Base-by-base conservation (phyloP, 2,888 invertebrate genomes). In the Nemotelus pantherinus region DNA sequence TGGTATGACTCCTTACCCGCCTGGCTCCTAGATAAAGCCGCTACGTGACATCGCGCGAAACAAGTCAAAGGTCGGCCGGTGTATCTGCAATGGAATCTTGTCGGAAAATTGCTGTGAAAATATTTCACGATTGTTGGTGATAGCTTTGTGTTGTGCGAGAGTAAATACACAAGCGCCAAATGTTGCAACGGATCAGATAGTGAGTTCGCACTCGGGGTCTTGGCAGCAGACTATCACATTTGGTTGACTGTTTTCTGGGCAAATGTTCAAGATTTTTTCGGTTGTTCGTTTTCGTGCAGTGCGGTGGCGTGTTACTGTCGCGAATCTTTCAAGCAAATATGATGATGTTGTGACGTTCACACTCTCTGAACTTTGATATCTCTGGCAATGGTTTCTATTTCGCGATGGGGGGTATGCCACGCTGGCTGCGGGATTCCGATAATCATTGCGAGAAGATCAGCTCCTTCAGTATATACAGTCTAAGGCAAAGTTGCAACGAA, bases 11-110 rank as follows among this genome's bases (percentile, higher is more conserved):
- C 63, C 25, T 25, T 25, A 25, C 1, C 25, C 25, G 25, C 25
- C 63, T 63, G 50, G 50, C 68, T 68, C 41, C 68, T 68, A 10
- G 50, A 39, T 10, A 53, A 68, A n/a, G 39, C 50, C 47, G 44
- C 68, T 48, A 68, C 68, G 68, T 68, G 68, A 68, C 68, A 68
- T 68, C 68, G 68, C 68, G 50, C 68, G 39, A 68, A 68, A 68
- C 68, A 47, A 50, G 68, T 68, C 68, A 50, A 3, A 68, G 68
- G 68, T 68, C 39, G 41, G 5, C 3, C 43, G 63, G 41, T 41
- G 63, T 41, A 63, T 41, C 43, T 3, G 39, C 41, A 53, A 68
- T 68, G 25, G 50, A 53, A 68, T 68, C 68, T n/a, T 68, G 68
- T 6, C 50, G 68, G 68, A 48, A 48, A 68, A 68, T 50, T 68